Base-by-base conservation (phyloP, 2,888 invertebrate species). In the Horisme vitalbata region DNA sequence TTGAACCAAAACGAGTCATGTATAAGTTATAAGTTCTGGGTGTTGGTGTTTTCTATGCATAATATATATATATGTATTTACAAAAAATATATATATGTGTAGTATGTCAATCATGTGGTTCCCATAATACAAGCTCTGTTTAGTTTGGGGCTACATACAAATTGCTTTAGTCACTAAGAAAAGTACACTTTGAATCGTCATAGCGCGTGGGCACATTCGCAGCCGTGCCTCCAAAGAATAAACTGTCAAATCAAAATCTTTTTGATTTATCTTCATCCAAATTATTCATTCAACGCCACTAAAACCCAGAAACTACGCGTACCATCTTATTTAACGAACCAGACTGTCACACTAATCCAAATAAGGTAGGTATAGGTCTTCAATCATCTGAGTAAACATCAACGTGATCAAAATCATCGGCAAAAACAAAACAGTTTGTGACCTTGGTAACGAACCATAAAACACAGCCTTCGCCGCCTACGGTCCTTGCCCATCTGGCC, bases 361-460 rank as follows among this genome's bases (percentile, higher is more conserved):
- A n/a, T n/a, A n/a, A n/a, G n/a, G n/a, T n/a, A n/a, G n/a, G n/a
- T n/a, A n/a, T n/a, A n/a, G n/a, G n/a, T n/a, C n/a, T n/a, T n/a
- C 24, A 41, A 50, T 48, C 37, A 53, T 33, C 49, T 38, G 59
- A 54, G 68, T 71, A 68, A 71, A 64, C 61, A 62, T n/a, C n/a
- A n/a, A n/a, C n/a, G n/a, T 63, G 59, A 62, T 65, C 56, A 55
- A 54, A 52, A 58, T 55, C 60, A 56, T 59, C 55, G 41, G 47
- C 41, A 59, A 63, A 69, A 61, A 65, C 59, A 45, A 18, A 61
- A 64, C 54, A 62, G 12, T 20, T 11, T 35, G 15, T 37, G 5
- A 75, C 79, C 82, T 81, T 78, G 77, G 56, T 52, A 63, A 67
- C 57, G 15, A 49, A 51, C 75, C 77, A 58, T 71, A 69, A 70